Conservation (phyloP, 2,888 invertebrate genomes). For the Oasisia sp. region DNA sequence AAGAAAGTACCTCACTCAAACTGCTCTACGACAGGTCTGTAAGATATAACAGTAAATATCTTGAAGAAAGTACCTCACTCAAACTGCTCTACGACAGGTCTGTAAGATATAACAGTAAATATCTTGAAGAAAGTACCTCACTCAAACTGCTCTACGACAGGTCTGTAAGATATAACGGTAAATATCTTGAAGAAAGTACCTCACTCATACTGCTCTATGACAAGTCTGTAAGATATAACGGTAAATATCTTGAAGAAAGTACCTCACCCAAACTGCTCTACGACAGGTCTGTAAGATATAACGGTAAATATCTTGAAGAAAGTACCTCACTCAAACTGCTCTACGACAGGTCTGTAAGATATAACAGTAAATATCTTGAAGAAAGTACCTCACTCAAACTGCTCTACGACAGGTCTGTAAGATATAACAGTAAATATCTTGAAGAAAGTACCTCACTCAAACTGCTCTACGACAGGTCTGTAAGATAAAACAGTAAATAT, state of each 20-base stretch:
- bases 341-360: constrained; percentile 86
- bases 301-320: constrained; percentile 81
- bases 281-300: constrained; percentile 84
- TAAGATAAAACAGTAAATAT: constrained; percentile 76
- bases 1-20: constrained; percentile 77
- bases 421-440: constrained; percentile 78
- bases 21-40: constrained; percentile 91
- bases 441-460: constrained; percentile 77
- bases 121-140: constrained; percentile 73
- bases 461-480: constrained; percentile 91
- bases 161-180: constrained; percentile 77
- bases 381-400: constrained; percentile 79
- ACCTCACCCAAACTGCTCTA: constrained; percentile 82
- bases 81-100: constrained; percentile 94
- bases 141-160: constrained; percentile 92
- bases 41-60: constrained; percentile 77
- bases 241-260: constrained; percentile 81
- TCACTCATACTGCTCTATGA: constrained; percentile 88
- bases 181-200: constrained; percentile 78
- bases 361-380: constrained; percentile 79
- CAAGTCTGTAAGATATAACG: constrained; percentile 79
- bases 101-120: constrained; percentile 77
- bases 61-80: constrained; percentile 74
- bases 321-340: constrained; percentile 78
- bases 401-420: constrained; percentile 90